A percentile compares a stretch with the other conserved stretches of the same genome.
These are phyloP conservation scores for Brachionus paranguensis DNA, from an alignment of 1,140 invertebrate species.

Conservation along the genomic window DNA sequence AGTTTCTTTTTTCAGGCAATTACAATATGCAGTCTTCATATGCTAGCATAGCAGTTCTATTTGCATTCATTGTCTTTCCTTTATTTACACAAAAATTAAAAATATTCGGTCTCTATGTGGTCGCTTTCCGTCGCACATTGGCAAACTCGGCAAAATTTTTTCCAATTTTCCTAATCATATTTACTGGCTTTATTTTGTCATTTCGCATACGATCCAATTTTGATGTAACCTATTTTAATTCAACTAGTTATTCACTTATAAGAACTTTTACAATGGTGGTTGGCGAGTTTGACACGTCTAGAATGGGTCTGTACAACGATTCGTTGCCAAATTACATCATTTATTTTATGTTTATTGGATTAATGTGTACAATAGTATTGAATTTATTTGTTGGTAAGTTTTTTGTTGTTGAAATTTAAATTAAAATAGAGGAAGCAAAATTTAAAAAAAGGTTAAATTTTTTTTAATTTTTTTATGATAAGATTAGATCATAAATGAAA, in stretches of 20 bases:
- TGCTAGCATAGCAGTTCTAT: conserved; percentile 26
- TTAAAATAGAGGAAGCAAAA: no score
- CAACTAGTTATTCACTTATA: conserved; percentile 9
- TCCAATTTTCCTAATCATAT: conserved; percentile 29
- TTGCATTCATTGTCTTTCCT: conserved; percentile 36
- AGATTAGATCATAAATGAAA: no score
- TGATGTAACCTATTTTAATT: conserved; percentile 34
- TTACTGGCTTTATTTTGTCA: conserved; percentile 29
- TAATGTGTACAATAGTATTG: conserved; percentile 17
- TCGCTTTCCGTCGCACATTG: conserved; percentile 13
- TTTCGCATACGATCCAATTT: conserved; percentile 37
- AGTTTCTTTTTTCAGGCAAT: conserved; percentile 1
- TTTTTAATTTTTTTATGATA: no score
- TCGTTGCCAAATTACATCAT: conserved; percentile 32
- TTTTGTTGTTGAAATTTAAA: background rate
- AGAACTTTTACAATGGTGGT: conserved; percentile 35
- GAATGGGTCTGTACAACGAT: conserved; percentile 7
- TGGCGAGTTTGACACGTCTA: background rate
- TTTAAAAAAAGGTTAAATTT: background rate
- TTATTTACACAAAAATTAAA: conserved; percentile 35
- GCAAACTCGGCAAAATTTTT: conserved; percentile 39
- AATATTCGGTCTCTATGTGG: conserved; percentile 33
- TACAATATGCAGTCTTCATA: conserved; percentile 25
- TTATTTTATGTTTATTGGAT: conserved; percentile 32
- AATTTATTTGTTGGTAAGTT: conserved; percentile 35